These are phyloP conservation scores for Monochamus alternatus DNA, from an alignment of 2,888 invertebrate genomes.

Conservation along the genomic window DNA sequence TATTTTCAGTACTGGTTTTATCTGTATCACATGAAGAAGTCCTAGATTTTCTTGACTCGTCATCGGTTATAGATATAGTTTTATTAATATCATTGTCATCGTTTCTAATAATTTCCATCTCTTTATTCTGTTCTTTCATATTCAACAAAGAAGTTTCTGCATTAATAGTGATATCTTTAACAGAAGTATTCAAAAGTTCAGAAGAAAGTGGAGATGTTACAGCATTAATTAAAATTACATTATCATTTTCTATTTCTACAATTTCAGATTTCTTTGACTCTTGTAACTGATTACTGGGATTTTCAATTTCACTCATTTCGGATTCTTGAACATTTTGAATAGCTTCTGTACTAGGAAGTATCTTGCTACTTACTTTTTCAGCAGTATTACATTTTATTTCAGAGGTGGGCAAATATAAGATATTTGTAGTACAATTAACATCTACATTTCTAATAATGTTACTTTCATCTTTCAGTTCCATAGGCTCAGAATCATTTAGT, in stretches of 20 bases:
- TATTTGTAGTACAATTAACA: no score
- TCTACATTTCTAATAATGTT: no score
- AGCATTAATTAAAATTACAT: not conserved
- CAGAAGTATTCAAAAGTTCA: not conserved
- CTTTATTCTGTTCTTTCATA: not conserved
- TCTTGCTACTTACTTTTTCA: no score
- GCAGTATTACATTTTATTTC: no score
- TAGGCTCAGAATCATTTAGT: no score
- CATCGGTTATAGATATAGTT: not conserved
- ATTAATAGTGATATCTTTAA: conserved; percentile 6
- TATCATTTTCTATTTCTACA: not conserved
- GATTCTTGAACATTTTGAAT: not conserved
- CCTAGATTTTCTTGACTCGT: not conserved
- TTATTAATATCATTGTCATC: not conserved
- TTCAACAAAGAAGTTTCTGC: not conserved
- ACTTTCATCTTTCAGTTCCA: no score
- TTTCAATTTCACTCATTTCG: not conserved
- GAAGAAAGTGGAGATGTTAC: not conserved
- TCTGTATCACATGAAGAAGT: not conserved
- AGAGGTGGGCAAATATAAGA: no score
- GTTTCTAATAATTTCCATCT: not conserved
- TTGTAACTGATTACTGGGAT: not conserved
- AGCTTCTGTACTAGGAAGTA: no score
- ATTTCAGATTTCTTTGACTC: not conserved
- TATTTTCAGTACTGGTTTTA: not conserved